Base-by-base conservation (phyloP, 2,888 invertebrate genomes). In the Phortica okadai region DNA sequence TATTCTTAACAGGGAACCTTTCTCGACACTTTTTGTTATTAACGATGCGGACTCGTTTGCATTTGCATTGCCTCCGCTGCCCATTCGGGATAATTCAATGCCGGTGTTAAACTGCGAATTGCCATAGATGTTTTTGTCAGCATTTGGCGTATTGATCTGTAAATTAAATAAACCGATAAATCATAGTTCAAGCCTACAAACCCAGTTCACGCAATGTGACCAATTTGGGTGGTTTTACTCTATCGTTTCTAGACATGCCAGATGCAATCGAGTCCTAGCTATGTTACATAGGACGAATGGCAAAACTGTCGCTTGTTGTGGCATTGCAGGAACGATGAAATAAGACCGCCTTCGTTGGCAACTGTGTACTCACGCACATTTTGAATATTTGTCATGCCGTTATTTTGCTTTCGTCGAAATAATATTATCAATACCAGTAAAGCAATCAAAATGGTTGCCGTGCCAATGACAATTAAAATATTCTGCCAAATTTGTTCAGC, bases 401-500 rank as follows among this genome's bases (percentile, higher is more conserved):
- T 92, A 86, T 93, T 93, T 83, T 92, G 89, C 79, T 92, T 93
- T 83, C 93, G 93, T 88, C 45, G 45, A 45, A 45, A 10, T 10
- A 44, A 0, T 25, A 69, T 11, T 8, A 75, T 3, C 4, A 59
- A 41, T 84, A 94, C 94, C 72, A 94, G 92, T 6, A 82, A 75
- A 2, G 82, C 67, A 10, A 95, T 90, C 74, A 95, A 86, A 59
- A 94, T 89, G 56, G 93, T 89, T 6, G 94, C 89, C 16, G 92
- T 88, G 73, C 93, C 91, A 81, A 95, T 93, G 66, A 94, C 93
- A 75, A 95, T 93, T 44, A 95, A 93, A 83, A 97, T 95, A 90
- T 96, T 96, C 81, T 96, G 93, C 95, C 96, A 96, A 81, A 97
- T 94, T 90, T 95, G 94, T 87, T 95, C 95, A 77, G 95, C 96